Percentiles rank a stretch among this genome's conserved stretches.
Conservation (phyloP, 1,140 invertebrate genomes). For the Goniozus legneri region DNA sequence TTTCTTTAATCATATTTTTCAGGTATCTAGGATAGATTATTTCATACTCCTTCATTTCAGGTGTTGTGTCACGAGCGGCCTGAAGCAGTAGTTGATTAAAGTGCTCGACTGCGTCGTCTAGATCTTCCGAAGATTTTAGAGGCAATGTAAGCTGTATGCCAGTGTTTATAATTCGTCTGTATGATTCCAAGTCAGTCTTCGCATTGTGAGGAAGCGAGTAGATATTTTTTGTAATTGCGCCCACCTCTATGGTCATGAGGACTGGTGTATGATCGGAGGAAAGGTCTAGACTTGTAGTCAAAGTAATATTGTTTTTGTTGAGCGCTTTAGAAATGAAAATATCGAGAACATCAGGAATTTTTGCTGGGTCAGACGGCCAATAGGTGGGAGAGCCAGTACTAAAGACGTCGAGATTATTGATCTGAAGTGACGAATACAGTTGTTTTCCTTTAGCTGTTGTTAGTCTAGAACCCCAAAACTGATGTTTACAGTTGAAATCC, state of each 20-base stretch:
- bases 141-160: too few species aligned
- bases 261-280: not conserved
- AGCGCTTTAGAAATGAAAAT: slow-evolving; percentile 17
- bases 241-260: not conserved
- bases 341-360: slow-evolving; percentile 24
- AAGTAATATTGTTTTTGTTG: not conserved
- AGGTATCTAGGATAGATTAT: not conserved
- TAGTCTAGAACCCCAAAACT: slow-evolving; percentile 28
- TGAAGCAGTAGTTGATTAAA: too few species aligned
- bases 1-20: slow-evolving; percentile 3
- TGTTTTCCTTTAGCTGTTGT: slow-evolving; percentile 16
- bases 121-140: too few species aligned
- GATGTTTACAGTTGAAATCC: slow-evolving; percentile 40
- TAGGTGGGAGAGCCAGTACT: slow-evolving; percentile 28
- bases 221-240: too few species aligned
- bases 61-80: too few species aligned
- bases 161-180: too few species aligned
- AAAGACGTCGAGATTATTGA: not conserved
- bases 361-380: slow-evolving; percentile 22
- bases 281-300: not conserved
- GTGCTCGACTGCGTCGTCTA: too few species aligned
- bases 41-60: too few species aligned
- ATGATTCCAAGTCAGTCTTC: too few species aligned
- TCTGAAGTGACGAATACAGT: slow-evolving; percentile 16
- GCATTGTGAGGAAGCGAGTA: too few species aligned